Evolutionary conservation across 2,797 vertebrate species (phyloP), one percentile per base, ranked within the genome.

Genomic region (Echiichthys vipera): DNA sequence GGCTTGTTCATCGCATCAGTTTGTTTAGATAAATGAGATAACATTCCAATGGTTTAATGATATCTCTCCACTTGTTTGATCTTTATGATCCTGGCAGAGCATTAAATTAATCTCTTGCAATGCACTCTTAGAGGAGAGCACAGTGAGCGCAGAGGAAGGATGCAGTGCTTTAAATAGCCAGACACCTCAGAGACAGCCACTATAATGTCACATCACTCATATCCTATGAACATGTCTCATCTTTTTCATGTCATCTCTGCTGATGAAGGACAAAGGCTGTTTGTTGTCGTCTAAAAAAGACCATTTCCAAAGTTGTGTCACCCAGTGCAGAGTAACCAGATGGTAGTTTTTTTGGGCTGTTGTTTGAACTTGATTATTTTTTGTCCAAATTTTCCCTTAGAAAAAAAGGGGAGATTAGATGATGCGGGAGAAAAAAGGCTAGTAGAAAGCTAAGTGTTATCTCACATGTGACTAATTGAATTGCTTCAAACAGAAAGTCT

Each of bases 11-110:
- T 94, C 93, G 95, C 96, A 96, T 97, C 96, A 95, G 96, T 97
- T 97, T 98, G 97, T 96, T 98, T 98, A 97, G 96, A 97, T 97
- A 97, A 98, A 96, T 97, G 96, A 97, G 95, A 96, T 95, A 94
- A 95, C 94, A 94, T 95, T 95, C 89, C 96, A 93, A 91, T 93
- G 92, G 92, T 97, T 97, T 97, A 97, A 97, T 96, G 96, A 95
- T 96, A 97, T 96, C 96, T 97, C 95, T 94, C 91, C 93, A 97
- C 95, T 96, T 98, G 96, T 97, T 97, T 97, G 96, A 97, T 97
- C 95, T 98, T 97, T 97, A 96, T 95, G 94, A 95, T 94, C 91
- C 92, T 96, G 94, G 94, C 95, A 95, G 94, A 95, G 96, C 95
- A 95, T 96, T 96, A 95, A 95, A 98, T 97, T 96, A 96, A 97